Evolutionary conservation across 2,888 invertebrate species (phyloP).

Genomic region (Pyralis farinalis): DNA sequence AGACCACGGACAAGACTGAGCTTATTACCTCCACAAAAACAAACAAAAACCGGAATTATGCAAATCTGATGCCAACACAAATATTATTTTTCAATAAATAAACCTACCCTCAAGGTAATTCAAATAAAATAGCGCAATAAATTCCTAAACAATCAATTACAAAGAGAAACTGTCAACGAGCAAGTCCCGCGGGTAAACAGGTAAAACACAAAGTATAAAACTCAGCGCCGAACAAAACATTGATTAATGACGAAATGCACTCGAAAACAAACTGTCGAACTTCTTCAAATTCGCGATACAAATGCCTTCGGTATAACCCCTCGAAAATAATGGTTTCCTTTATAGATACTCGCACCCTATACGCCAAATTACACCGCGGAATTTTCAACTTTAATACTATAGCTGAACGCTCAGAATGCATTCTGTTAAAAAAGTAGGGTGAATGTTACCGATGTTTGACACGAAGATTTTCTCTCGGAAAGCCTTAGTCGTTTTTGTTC

Average conservation of each 20-base stretch:
- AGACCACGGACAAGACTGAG: too few species aligned
- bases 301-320: conserved; percentile 73
- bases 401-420: conserved; percentile 16
- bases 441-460: conserved; percentile 44
- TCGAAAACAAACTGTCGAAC: conserved; percentile 80
- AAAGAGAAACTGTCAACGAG: conserved; percentile 62
- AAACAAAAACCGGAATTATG: too few species aligned
- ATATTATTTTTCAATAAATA: conserved; percentile 9
- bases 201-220: conserved; percentile 72
- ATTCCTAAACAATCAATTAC: conserved; percentile 71
- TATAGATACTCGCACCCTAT: conserved; percentile 39
- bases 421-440: conserved; percentile 33
- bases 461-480: conserved; percentile 52
- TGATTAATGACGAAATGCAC: conserved; percentile 80
- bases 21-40: too few species aligned
- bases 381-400: conserved; percentile 19
- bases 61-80: too few species aligned
- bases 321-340: conserved; percentile 79
- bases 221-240: conserved; percentile 68
- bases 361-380: conserved; percentile 12
- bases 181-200: conserved; percentile 57
- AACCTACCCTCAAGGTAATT: conserved; percentile 7
- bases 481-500: conserved; percentile 51
- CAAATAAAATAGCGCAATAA: conserved; percentile 23
- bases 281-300: conserved; percentile 79